Evolutionary conservation across 2,888 invertebrate genomes (phyloP).

Genomic region (Vesta saturnalis): DNA sequence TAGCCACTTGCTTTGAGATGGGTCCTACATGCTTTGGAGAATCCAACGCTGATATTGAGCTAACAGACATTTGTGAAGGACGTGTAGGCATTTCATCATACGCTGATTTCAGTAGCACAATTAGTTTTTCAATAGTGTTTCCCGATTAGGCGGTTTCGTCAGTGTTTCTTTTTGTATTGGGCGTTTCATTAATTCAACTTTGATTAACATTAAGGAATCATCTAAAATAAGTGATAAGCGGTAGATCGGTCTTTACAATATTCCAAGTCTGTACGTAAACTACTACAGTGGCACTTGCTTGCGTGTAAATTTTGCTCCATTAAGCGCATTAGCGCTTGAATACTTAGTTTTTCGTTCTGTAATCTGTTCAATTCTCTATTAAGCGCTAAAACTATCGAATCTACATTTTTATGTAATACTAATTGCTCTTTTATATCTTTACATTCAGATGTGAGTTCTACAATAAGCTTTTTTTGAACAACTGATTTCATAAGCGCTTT

Average conservation of each 20-base stretch:
- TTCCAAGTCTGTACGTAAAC: constrained; percentile 62
- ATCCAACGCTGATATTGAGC: constrained; percentile 63
- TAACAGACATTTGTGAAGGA: constrained; percentile 62
- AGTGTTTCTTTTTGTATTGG: constrained; percentile 58
- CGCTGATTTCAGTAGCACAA: constrained; percentile 54
- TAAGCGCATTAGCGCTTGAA: constrained; percentile 49
- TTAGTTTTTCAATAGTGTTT: constrained; percentile 64
- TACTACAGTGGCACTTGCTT: constrained; percentile 63
- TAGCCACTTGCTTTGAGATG: constrained; percentile 65
- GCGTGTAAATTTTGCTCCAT: constrained; percentile 69
- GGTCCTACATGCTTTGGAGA: constrained; percentile 74
- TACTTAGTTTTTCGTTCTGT: constrained; percentile 39
- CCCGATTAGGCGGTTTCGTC: too few relatives aligned
- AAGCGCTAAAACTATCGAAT: constrained; percentile 34
- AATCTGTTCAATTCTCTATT: constrained; percentile 35
- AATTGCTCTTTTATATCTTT: constrained; percentile 52
- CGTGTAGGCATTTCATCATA: constrained; percentile 57
- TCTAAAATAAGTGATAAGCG: constrained; percentile 68
- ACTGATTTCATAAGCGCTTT: constrained; percentile 69
- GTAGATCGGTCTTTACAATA: constrained; percentile 64
- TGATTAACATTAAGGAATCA: constrained; percentile 70
- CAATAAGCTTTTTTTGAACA: constrained; percentile 73
- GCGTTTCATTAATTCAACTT: constrained; percentile 66
- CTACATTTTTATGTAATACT: constrained; percentile 43
- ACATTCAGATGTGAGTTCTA: constrained; percentile 69